phyloP scores from a whole-genome alignment of 2,888 invertebrate genomes.

The Morpho achilles region DNA sequence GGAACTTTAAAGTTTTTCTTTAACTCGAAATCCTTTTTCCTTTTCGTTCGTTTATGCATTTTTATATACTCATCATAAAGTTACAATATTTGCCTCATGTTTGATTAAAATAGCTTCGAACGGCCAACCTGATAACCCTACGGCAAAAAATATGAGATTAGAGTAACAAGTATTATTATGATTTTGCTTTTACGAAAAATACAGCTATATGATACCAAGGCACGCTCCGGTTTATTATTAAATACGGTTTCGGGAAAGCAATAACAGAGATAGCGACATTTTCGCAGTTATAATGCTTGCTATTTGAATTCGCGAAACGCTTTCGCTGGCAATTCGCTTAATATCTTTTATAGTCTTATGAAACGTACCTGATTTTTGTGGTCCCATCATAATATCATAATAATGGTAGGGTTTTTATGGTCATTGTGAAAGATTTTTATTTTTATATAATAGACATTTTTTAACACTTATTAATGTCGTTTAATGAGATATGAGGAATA shows the following conservation, averaged over 20 bases:
- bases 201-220: conserved; percentile 5
- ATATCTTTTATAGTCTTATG: conserved; percentile 45
- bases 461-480: too few relatives aligned
- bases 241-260: conserved; percentile 42
- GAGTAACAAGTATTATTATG: not conserved
- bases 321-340: conserved; percentile 47
- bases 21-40: too few relatives aligned
- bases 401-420: conserved; percentile 2
- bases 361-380: conserved; percentile 46
- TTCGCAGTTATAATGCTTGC: conserved; percentile 55
- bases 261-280: conserved; percentile 56
- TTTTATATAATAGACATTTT: not conserved
- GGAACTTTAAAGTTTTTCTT: too few relatives aligned
- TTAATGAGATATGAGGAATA: too few relatives aligned
- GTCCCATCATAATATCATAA: conserved; percentile 12
- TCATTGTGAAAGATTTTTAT: conserved; percentile 1
- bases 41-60: too few relatives aligned
- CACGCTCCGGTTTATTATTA: conserved; percentile 15
- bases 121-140: too few relatives aligned
- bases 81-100: too few relatives aligned
- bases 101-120: too few relatives aligned
- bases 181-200: conserved; percentile 10
- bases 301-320: conserved; percentile 62
- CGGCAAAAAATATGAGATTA: too few relatives aligned
- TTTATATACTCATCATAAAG: too few relatives aligned